phyloP scores from a whole-genome alignment of 1,140 invertebrate species.

The Linepithema humile region DNA sequence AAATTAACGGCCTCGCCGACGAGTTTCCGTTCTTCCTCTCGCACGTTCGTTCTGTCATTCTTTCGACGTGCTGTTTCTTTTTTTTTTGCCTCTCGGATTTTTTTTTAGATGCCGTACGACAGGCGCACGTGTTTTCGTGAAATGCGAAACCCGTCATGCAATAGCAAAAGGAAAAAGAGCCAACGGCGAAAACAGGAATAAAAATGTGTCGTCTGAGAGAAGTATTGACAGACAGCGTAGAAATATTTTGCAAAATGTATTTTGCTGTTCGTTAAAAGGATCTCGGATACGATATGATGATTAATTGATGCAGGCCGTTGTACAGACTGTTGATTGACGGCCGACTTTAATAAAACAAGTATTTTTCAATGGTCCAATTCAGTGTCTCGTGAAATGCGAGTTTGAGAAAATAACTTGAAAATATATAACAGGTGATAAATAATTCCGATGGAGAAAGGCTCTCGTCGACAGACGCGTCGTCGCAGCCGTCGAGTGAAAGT shows the following conservation, averaged over 20 bases:
- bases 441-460: neutral
- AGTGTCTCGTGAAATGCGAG: neutral
- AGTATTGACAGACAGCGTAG: slow-evolving; percentile 33
- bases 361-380: neutral
- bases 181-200: slow-evolving; percentile 25
- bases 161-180: slow-evolving; percentile 11
- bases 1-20: slow-evolving; percentile 49
- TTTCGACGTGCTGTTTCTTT: neutral
- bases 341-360: neutral
- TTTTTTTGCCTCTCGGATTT: neutral
- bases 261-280: neutral
- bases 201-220: slow-evolving; percentile 48
- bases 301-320: slow-evolving; percentile 8
- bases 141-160: slow-evolving; percentile 42
- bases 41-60: neutral
- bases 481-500: neutral
- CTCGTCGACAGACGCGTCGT: neutral
- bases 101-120: slow-evolving; percentile 17
- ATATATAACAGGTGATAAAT: neutral
- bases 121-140: slow-evolving; percentile 46
- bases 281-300: neutral
- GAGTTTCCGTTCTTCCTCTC: slow-evolving; percentile 10
- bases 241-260: slow-evolving; percentile 47
- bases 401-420: neutral
- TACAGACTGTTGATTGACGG: neutral